A percentile compares a stretch with the other conserved stretches of the same genome.
Conservation (phyloP, 2,797 vertebrate species). For the Chelonia mydas region DNA sequence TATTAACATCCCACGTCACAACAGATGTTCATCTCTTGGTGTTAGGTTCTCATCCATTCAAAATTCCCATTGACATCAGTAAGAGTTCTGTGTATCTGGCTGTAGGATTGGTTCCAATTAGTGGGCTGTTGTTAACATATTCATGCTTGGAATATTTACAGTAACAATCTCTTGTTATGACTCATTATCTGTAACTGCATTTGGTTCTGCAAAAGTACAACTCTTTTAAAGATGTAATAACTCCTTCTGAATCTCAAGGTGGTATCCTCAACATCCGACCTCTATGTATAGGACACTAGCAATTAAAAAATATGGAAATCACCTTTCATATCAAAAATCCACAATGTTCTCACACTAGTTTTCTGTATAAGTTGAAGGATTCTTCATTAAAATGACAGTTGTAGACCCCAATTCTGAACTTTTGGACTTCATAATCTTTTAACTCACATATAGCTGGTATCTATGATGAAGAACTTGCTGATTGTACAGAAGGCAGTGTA, state of each 20-base stretch:
- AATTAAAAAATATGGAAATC: not conserved
- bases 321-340: not conserved
- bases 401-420: not conserved
- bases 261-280: not conserved
- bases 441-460: rapidly evolving
- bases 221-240: not conserved
- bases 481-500: not conserved
- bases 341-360: rapidly evolving
- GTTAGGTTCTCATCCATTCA: conserved; percentile 44
- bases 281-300: not conserved
- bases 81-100: conserved; percentile 70
- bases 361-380: not conserved
- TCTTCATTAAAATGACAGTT: not conserved
- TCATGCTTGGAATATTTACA: conserved; percentile 78
- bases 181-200: conserved; percentile 63
- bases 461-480: rapidly evolving
- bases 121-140: conserved; percentile 78
- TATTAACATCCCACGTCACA: not conserved
- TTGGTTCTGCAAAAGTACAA: conserved; percentile 27
- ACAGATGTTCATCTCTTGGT: not conserved
- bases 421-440: not conserved
- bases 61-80: conserved; percentile 42
- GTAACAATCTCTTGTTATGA: conserved; percentile 71
- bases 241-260: not conserved
- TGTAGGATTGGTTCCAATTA: conserved; percentile 46